Percentiles rank a stretch among this genome's conserved stretches.
Conservation (phyloP, 1,140 invertebrate genomes). For the Drosophila equinoxialis region DNA sequence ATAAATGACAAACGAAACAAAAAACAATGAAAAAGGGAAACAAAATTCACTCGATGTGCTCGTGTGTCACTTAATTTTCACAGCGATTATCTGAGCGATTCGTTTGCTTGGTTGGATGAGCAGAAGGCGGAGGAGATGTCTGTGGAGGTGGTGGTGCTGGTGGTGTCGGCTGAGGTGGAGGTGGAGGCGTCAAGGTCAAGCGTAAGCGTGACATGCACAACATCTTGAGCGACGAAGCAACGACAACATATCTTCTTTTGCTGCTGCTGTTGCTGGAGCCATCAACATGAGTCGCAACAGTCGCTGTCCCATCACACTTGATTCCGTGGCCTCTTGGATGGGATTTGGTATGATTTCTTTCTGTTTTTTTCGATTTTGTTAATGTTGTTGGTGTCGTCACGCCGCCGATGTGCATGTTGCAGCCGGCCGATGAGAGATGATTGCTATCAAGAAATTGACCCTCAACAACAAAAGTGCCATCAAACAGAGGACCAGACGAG, state of each 20-base stretch:
- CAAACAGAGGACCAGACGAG: background rate
- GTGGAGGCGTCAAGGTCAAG: slow-evolving; percentile 55
- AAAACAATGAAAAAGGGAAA: slow-evolving; percentile 12
- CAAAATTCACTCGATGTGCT: slow-evolving; percentile 21
- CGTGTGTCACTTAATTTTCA: slow-evolving; percentile 59
- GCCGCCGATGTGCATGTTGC: slow-evolving; percentile 59
- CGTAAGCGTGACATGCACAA: slow-evolving; percentile 60
- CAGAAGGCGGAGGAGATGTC: background rate
- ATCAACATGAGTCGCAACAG: slow-evolving; percentile 32
- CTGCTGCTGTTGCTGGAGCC: background rate
- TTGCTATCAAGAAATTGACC: slow-evolving; percentile 56
- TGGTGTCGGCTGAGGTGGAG: background rate
- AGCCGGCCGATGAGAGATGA: slow-evolving; percentile 34
- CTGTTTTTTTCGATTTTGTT: background rate
- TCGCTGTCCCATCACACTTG: slow-evolving; percentile 34
- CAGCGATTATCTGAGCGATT: slow-evolving; percentile 27
- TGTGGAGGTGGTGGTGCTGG: background rate
- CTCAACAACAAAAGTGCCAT: slow-evolving; percentile 27
- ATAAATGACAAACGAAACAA: background rate
- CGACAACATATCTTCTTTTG: slow-evolving; percentile 19
- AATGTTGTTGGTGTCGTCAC: slow-evolving; percentile 35
- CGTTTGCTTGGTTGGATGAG: slow-evolving; percentile 24
- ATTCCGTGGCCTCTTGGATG: slow-evolving; percentile 17
- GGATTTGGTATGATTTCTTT: slow-evolving; percentile 10
- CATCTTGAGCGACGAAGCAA: slow-evolving; percentile 41